phyloP scores from a whole-genome alignment of 1,140 invertebrate species.

The Drosophila asahinai region DNA sequence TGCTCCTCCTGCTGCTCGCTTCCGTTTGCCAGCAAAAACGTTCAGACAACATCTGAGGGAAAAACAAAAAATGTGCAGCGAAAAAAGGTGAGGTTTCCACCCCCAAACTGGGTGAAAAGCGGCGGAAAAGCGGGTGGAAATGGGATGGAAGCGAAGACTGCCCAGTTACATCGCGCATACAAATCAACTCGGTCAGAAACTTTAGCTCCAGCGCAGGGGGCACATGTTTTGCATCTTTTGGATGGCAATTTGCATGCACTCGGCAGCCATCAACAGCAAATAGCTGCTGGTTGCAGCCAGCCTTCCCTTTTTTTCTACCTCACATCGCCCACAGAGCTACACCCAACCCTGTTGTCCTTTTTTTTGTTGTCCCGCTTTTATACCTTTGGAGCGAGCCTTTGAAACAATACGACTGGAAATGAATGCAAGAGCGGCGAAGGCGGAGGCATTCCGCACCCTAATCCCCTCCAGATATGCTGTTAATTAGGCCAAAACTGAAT shows the following conservation, averaged over 20 bases:
- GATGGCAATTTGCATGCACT: slow-evolving; percentile 82
- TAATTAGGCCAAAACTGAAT: slow-evolving; percentile 58
- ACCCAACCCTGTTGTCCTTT: not conserved
- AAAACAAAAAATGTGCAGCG: slow-evolving; percentile 15
- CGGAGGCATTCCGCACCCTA: slow-evolving; percentile 41
- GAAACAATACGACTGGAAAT: slow-evolving; percentile 59
- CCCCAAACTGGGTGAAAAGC: not conserved
- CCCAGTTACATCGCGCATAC: slow-evolving; percentile 67
- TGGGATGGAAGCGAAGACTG: slow-evolving; percentile 5
- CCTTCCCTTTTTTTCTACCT: slow-evolving; percentile 8
- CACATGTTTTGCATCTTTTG: slow-evolving; percentile 80
- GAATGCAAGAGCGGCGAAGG: slow-evolving; percentile 33
- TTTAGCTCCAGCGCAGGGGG: slow-evolving; percentile 47
- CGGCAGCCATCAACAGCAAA: slow-evolving; percentile 81
- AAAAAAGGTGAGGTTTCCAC: slow-evolving; percentile 8
- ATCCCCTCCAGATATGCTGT: slow-evolving; percentile 60
- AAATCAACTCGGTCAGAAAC: slow-evolving; percentile 67
- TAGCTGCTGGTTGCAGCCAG: slow-evolving; percentile 61
- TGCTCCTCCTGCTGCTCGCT: slow-evolving; percentile 23
- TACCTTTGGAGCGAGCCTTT: slow-evolving; percentile 57
- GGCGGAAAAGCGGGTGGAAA: not conserved
- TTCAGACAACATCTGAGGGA: slow-evolving; percentile 75
- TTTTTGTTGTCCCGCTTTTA: slow-evolving; percentile 32
- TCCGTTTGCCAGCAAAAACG: slow-evolving; percentile 66
- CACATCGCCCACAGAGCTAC: not conserved